Evolutionary conservation across 30 jellyfish, hydroid and myxozoan genomes (phyloP).

Genomic region (Pelagia noctiluca): DNA sequence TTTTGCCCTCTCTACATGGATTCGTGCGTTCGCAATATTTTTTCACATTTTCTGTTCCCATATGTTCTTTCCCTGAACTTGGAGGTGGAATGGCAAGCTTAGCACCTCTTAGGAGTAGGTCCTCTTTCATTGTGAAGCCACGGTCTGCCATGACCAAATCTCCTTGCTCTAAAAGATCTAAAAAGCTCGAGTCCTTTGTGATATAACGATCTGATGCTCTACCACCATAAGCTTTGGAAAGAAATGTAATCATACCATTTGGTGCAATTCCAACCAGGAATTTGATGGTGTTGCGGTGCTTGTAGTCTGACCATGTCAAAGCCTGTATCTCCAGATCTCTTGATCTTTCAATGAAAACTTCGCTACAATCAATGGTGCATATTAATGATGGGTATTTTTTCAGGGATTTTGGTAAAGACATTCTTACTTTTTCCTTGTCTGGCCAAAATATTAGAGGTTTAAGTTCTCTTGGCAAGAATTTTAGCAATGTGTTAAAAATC

Average conservation of each 20-base stretch:
- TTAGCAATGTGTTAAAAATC: conserved; percentile 11
- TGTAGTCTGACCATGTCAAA: conserved; percentile 21
- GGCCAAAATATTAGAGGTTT: conserved; percentile 21
- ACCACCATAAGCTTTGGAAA: conserved; percentile 30
- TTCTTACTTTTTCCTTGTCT: not conserved
- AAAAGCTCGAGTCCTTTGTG: conserved; percentile 20
- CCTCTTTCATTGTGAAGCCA: conserved; percentile 24
- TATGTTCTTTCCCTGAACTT: conserved; percentile 24
- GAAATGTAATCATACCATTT: conserved; percentile 31
- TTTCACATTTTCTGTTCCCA: conserved; percentile 13
- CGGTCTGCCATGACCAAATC: conserved; percentile 25
- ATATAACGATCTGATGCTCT: conserved; percentile 22
- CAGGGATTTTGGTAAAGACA: conserved; percentile 2
- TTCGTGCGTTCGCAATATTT: conserved; percentile 10
- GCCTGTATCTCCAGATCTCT: conserved; percentile 23
- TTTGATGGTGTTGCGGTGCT: conserved; percentile 3
- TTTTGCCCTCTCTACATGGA: conserved; percentile 7
- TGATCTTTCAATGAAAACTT: conserved; percentile 22
- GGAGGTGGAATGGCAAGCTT: conserved; percentile 18
- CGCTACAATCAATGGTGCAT: conserved; percentile 20
- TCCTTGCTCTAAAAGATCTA: conserved; percentile 23
- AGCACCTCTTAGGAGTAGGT: conserved; percentile 24
- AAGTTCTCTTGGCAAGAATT: conserved; percentile 26
- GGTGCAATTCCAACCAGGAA: conserved; percentile 39
- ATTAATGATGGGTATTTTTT: not conserved